Conservation (phyloP, 2,113 vertebrate genomes). For the Platycercus adscitus region DNA sequence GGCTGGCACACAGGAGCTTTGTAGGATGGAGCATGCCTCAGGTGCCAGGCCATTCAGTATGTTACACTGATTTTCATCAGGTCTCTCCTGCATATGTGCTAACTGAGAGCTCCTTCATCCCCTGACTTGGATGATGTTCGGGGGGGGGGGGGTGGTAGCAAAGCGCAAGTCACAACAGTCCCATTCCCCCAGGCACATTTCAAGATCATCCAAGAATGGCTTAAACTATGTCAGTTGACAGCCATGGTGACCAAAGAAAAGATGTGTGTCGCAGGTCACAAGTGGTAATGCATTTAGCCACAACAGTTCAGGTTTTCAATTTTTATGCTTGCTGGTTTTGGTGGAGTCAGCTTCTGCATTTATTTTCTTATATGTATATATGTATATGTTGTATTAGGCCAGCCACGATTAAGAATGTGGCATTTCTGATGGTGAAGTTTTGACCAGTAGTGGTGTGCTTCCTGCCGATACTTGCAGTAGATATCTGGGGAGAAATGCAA, state of each 20-base stretch:
- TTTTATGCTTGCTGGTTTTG: neutral
- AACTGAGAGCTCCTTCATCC: neutral
- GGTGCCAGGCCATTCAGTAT: fast-evolving
- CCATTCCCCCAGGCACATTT: neutral
- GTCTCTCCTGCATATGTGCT: neutral
- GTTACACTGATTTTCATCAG: neutral
- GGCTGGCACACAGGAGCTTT: neutral
- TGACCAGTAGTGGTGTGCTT: neutral
- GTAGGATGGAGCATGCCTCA: neutral
- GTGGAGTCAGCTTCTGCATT: neutral
- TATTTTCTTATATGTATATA: neutral
- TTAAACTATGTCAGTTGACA: neutral
- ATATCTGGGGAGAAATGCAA: neutral
- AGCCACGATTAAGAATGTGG: neutral
- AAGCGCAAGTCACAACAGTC: neutral
- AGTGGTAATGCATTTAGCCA: neutral
- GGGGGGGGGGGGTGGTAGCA: fast-evolving
- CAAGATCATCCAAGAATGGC: neutral
- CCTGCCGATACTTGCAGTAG: neutral
- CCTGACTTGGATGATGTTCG: neutral
- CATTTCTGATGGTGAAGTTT: neutral
- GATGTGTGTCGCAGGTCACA: neutral
- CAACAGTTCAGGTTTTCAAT: neutral
- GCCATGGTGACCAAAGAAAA: neutral
- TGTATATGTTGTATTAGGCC: neutral